Evolutionary conservation across 2,888 invertebrate species (phyloP).

Genomic region (Cryptophagus acutangulus): DNA sequence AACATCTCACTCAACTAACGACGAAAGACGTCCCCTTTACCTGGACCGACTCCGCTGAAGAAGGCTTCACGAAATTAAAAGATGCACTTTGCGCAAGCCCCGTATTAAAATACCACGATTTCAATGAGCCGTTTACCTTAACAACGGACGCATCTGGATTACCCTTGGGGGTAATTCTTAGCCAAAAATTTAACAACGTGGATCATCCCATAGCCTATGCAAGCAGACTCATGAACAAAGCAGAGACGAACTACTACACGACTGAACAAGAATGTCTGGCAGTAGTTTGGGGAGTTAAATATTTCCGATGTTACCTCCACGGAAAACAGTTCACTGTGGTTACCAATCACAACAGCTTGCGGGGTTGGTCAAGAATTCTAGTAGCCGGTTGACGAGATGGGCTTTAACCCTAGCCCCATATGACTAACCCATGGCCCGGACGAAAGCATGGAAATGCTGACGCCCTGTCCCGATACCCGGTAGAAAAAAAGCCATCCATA

Average conservation of each 20-base stretch:
- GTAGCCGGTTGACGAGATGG: too few relatives aligned
- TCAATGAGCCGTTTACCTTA: conserved; percentile 22
- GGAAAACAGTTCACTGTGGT: conserved; percentile 21
- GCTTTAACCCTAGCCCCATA: too few relatives aligned
- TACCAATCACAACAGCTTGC: conserved; percentile 22
- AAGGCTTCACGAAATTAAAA: conserved; percentile 24
- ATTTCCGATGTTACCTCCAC: conserved; percentile 25
- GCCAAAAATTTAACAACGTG: too few relatives aligned
- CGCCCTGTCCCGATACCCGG: too few relatives aligned
- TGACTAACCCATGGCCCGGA: too few relatives aligned
- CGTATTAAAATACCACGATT: conserved; percentile 25
- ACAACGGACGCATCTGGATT: conserved; percentile 25
- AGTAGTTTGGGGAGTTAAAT: conserved; percentile 24
- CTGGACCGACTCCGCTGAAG: conserved; percentile 14
- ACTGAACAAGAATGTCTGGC: conserved; percentile 24
- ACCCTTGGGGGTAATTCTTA: conserved; percentile 23
- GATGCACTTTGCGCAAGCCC: conserved; percentile 25
- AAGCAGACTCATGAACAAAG: conserved; percentile 24
- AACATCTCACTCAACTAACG: conserved; percentile 18
- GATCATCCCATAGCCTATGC: conserved; percentile 23
- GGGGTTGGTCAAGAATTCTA: conserved; percentile 20
- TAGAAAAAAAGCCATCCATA: too few relatives aligned
- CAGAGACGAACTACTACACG: conserved; percentile 26
- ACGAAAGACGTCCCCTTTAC: conserved; percentile 17
- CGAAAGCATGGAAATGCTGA: too few relatives aligned